phyloP scores from a whole-genome alignment of 2,888 invertebrate species.

The Euspilapteryx auroguttella region DNA sequence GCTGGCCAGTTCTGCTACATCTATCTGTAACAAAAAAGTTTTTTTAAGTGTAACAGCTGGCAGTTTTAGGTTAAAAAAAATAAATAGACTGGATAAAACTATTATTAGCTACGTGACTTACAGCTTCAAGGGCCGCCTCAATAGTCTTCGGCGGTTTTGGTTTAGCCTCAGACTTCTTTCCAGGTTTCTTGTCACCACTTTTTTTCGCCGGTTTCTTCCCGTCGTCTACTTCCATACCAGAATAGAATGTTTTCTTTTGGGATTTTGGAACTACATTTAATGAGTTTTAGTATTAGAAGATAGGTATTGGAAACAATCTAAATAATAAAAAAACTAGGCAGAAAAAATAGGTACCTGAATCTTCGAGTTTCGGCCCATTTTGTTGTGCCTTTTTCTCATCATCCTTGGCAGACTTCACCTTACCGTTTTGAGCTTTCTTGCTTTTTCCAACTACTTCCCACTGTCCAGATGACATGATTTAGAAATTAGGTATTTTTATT shows the following conservation, averaged over 20 bases:
- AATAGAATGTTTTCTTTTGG: slow-evolving; percentile 68
- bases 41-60: too few relatives aligned
- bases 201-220: slow-evolving; percentile 60
- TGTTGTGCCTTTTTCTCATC: slow-evolving; percentile 65
- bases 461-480: slow-evolving; percentile 56
- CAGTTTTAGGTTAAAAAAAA: too few relatives aligned
- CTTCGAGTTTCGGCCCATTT: slow-evolving; percentile 72
- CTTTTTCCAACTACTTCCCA: slow-evolving; percentile 74
- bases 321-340: too few relatives aligned
- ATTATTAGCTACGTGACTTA: too few relatives aligned
- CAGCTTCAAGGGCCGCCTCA: slow-evolving; percentile 64
- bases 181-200: slow-evolving; percentile 39
- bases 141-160: slow-evolving; percentile 67
- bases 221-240: slow-evolving; percentile 64
- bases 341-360: too few relatives aligned
- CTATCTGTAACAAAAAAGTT: slow-evolving; percentile 58
- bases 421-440: slow-evolving; percentile 61
- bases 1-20: slow-evolving; percentile 54
- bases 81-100: too few relatives aligned
- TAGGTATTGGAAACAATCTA: too few relatives aligned
- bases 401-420: slow-evolving; percentile 49
- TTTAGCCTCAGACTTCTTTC: slow-evolving; percentile 48
- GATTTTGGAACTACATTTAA: slow-evolving; percentile 65
- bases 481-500: slow-evolving; percentile 8
- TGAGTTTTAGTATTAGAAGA: too few relatives aligned